These are phyloP conservation scores for Scatophagus argus DNA, from an alignment of 2,113 vertebrate species.

Conservation along the genomic window DNA sequence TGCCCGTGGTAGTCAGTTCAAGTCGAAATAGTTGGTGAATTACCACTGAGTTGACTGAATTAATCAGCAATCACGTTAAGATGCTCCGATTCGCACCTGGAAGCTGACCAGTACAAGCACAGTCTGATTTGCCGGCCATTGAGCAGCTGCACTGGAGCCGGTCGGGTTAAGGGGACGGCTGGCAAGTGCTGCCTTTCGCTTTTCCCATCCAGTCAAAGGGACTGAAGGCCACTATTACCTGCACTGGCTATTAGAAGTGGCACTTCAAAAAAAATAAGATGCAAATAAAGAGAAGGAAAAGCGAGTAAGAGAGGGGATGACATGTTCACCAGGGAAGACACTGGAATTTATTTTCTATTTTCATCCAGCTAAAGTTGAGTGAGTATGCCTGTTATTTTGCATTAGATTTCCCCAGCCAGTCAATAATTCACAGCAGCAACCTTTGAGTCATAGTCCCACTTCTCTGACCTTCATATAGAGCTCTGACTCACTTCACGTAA, in stretches of 20 bases:
- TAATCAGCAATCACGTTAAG: no score
- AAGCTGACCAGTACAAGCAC: no score
- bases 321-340: constrained; percentile 1
- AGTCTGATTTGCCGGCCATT: no score
- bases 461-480: constrained; percentile 57
- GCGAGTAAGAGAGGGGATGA: background rate
- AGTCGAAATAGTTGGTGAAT: no score
- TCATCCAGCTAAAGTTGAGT: constrained; percentile 39
- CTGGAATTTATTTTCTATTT: constrained; percentile 44
- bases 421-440: constrained; percentile 64
- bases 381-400: constrained; percentile 46
- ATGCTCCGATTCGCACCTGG: no score
- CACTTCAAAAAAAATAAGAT: constrained; percentile 5
- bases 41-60: no score
- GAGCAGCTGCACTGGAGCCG: no score
- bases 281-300: constrained; percentile 13
- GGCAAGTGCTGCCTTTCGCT: no score
- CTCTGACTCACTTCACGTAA: constrained; percentile 60
- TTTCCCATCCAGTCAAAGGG: no score
- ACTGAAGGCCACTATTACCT: no score
- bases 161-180: no score
- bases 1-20: background rate
- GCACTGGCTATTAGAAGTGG: background rate
- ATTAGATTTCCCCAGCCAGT: constrained; percentile 51
- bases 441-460: constrained; percentile 62